A percentile compares a stretch with the other conserved stretches of the same genome.
phyloP scores from a whole-genome alignment of 2,888 invertebrate genomes.

The Acrobasis consociella region DNA sequence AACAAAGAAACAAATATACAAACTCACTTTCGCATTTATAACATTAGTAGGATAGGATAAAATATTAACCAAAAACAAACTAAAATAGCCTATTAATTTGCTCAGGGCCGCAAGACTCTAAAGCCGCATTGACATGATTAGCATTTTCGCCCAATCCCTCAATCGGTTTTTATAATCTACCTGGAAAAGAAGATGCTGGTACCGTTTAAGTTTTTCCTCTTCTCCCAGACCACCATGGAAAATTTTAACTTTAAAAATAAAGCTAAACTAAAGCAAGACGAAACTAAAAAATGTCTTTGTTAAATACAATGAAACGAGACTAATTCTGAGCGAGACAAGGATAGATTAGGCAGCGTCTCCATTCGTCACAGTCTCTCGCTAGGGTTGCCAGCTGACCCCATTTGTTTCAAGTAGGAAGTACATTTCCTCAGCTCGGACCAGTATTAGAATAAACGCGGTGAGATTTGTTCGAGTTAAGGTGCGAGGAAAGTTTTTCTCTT shows the following conservation, averaged over 20 bases:
- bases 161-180: too few species aligned
- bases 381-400: constrained; percentile 21
- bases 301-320: constrained; percentile 23
- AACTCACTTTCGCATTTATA: too few species aligned
- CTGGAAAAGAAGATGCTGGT: too few species aligned
- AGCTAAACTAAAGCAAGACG: constrained; percentile 1
- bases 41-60: too few species aligned
- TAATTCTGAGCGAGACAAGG: constrained; percentile 24
- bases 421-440: constrained; percentile 13
- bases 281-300: constrained; percentile 22
- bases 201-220: too few species aligned
- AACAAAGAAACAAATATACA: too few species aligned
- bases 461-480: constrained; percentile 6
- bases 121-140: too few species aligned
- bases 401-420: constrained; percentile 20
- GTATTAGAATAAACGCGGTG: constrained; percentile 15
- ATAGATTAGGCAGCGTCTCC: constrained; percentile 25
- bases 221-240: too few species aligned
- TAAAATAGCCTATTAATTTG: too few species aligned
- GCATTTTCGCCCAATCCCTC: too few species aligned
- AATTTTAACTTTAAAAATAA: not conserved
- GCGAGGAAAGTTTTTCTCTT: not conserved
- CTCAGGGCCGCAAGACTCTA: too few species aligned
- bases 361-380: constrained; percentile 20
- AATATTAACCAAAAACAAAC: too few species aligned